Conservation (phyloP, 2,797 vertebrate genomes). For the Ctenosaura bakeri region DNA sequence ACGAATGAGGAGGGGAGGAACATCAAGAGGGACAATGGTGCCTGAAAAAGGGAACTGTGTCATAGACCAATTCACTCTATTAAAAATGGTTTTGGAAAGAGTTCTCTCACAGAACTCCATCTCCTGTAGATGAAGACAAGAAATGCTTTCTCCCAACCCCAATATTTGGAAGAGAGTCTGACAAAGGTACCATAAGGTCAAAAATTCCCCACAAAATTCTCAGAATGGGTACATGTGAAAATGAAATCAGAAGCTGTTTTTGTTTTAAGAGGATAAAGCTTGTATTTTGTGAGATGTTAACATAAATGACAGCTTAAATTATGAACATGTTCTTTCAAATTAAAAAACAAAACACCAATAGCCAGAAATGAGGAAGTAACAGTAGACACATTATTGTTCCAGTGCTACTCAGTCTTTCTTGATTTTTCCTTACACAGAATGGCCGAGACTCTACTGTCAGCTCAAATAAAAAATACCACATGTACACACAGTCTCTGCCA, state of each 20-base stretch:
- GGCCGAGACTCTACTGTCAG: neutral
- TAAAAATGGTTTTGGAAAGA: neutral
- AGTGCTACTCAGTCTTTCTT: conserved; percentile 30
- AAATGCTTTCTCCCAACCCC: neutral
- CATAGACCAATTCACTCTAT: neutral
- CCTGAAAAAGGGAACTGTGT: neutral
- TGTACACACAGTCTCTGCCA: neutral
- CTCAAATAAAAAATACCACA: conserved; percentile 22
- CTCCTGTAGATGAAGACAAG: too few relatives aligned
- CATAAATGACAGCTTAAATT: conserved; percentile 73
- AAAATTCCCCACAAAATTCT: conserved; percentile 4
- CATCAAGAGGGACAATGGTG: neutral
- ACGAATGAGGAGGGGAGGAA: neutral
- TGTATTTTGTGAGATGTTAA: neutral
- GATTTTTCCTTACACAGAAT: neutral
- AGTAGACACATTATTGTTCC: conserved; percentile 9
- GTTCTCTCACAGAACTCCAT: neutral
- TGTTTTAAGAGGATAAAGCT: neutral
- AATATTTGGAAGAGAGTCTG: neutral
- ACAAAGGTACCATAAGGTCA: neutral
- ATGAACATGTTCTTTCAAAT: conserved; percentile 62
- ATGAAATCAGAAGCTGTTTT: neutral
- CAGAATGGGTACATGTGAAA: neutral
- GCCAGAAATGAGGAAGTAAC: conserved; percentile 24
- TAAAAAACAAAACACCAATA: conserved; percentile 55